Evolutionary conservation across 2,797 vertebrate species (phyloP), one percentile per base, ranked within the genome.

Genomic region (Tapirus indicus): DNA sequence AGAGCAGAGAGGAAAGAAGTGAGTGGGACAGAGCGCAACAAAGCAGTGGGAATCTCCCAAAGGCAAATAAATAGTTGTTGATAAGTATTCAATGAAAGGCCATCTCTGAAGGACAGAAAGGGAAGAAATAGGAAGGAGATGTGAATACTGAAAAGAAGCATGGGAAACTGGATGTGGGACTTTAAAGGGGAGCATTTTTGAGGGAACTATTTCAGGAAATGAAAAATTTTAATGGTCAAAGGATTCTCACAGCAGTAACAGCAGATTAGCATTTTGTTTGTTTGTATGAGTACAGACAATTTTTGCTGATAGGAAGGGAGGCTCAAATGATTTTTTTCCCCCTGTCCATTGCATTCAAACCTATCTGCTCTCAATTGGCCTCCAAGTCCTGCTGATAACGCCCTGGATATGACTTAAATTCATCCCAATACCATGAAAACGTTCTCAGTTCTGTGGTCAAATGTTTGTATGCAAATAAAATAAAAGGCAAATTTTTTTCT

Each of bases 281-380:
- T 62, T 91, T 58, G 23, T 44, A 79, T 14, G 11, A n/a, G 14
- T 21, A 90, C 8, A 77, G 75, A 69, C 8, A 18, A 16, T 25
- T 71, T 75, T 87, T 88, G 18, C 35, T 56, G 32, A 32, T 25
- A 82, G 14, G 60, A n/a, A 86, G 49, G 11, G 2, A 93, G 20
- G 29, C 52, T 95, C 64, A 89, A 78, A 64, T 90, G 29, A n/a
- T 5, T 85, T 32, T 32, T 32, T 27, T 35, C 3, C 0, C 0
- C 11, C 10, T 27, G 38, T 74, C 75, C 2, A 17, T 58, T 38
- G 60, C 0, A 44, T 79, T 80, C 29, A 38, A 79, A 52, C 3
- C 6, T 25, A 21, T 13, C 47, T 60, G 5, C 2, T 29, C 23
- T 32, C 13, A 38, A 6, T 0, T 44, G 32, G 8, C 13, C 9